Evolutionary conservation across 2,888 invertebrate species (phyloP).

Genomic region (Holacanthella duospinosa): DNA sequence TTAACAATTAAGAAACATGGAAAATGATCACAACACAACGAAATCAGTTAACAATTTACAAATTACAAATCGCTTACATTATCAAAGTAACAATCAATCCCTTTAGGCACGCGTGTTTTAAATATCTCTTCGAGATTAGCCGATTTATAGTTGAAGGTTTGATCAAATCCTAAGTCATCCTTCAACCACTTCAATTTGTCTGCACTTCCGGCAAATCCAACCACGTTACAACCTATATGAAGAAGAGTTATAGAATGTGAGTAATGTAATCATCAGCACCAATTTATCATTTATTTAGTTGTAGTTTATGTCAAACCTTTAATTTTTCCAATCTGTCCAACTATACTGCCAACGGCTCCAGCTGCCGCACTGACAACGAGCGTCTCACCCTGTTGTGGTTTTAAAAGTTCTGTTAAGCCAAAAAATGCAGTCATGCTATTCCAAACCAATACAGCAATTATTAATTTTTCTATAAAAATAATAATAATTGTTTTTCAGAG

Average conservation of each 20-base stretch:
- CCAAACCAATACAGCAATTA: background rate
- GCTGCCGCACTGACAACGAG: constrained; percentile 63
- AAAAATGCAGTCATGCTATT: constrained; percentile 63
- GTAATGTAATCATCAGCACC: background rate
- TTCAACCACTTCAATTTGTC: constrained; percentile 59
- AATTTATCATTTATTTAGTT: background rate
- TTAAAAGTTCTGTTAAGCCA: constrained; percentile 59
- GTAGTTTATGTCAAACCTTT: constrained; percentile 45
- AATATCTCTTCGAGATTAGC: constrained; percentile 48
- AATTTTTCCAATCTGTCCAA: constrained; percentile 67
- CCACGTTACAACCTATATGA: constrained; percentile 51
- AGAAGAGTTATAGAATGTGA: background rate
- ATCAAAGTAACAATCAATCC: constrained; percentile 65
- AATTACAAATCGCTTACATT: constrained; percentile 49
- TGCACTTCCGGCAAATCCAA: constrained; percentile 60
- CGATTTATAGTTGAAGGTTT: constrained; percentile 61
- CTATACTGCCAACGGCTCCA: constrained; percentile 59
- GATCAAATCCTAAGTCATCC: constrained; percentile 56
- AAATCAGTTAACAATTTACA: background rate
- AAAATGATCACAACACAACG: no score
- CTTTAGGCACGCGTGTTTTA: constrained; percentile 53
- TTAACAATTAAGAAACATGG: no score
- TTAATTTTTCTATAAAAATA: no score
- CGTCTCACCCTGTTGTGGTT: constrained; percentile 60
- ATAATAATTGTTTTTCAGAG: no score